A percentile compares a stretch with the other conserved stretches of the same genome.
These are phyloP conservation scores for Papilio helenus DNA, from an alignment of 1,140 invertebrate species.

Conservation along the genomic window DNA sequence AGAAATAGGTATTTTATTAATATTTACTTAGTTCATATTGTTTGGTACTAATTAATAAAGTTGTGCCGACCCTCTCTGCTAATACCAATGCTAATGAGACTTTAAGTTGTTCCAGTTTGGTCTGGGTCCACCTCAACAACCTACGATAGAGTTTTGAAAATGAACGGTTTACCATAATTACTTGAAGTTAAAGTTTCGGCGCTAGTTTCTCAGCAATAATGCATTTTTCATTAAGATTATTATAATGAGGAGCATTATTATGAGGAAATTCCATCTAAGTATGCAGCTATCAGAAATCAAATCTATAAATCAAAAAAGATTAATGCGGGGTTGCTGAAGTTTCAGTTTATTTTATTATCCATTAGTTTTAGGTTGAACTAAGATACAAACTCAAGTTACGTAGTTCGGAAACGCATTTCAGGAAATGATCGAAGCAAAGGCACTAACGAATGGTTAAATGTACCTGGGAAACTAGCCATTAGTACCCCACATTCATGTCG, in stretches of 20 bases:
- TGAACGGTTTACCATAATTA: constrained; percentile 39
- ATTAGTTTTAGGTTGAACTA: too few species aligned
- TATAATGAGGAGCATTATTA: not conserved
- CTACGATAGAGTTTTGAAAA: constrained; percentile 39
- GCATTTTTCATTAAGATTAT: constrained; percentile 5
- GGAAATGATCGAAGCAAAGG: not conserved
- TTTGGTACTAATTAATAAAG: constrained; percentile 36
- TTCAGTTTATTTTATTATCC: too few species aligned
- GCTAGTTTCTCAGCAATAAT: not conserved
- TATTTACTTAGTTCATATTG: constrained; percentile 23
- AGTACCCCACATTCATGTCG: not conserved
- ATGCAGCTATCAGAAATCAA: not conserved
- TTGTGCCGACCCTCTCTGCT: constrained; percentile 20
- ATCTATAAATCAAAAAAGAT: not conserved
- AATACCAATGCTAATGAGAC: constrained; percentile 38
- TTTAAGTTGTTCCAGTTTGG: constrained; percentile 37
- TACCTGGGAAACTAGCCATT: too few species aligned
- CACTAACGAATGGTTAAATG: too few species aligned
- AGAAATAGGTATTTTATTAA: not conserved
- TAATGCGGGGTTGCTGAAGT: too few species aligned
- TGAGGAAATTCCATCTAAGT: not conserved
- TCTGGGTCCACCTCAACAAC: constrained; percentile 36
- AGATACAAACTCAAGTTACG: too few species aligned
- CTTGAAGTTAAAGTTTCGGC: constrained; percentile 22
- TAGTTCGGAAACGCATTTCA: too few species aligned